Conservation (phyloP, 2,797 vertebrate species). For the Hipposideros larvatus region DNA sequence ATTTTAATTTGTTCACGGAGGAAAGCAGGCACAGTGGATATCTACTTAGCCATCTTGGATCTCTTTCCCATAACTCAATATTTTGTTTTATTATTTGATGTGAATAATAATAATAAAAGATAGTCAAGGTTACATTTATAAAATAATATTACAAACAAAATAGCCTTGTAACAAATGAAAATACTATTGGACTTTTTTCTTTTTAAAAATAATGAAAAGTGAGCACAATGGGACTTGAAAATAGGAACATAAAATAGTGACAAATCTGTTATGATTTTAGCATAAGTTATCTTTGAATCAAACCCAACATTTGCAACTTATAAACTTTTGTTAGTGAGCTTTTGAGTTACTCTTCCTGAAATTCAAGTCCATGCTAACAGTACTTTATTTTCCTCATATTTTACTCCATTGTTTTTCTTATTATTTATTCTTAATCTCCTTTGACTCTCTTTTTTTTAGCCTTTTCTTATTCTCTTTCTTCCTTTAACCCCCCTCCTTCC, state of each 20-base stretch:
- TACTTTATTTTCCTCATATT: background rate
- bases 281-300: conserved; percentile 25
- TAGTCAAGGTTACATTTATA: conserved; percentile 42
- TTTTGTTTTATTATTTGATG: conserved; percentile 40
- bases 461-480: background rate
- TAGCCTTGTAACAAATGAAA: conserved; percentile 58
- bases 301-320: background rate
- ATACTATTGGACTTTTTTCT: conserved; percentile 2
- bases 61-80: background rate
- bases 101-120: conserved; percentile 31
- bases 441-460: background rate
- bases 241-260: conserved; percentile 1
- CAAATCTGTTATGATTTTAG: background rate
- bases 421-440: background rate
- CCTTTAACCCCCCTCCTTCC: background rate
- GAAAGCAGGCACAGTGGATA: no score
- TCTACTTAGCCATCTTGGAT: no score
- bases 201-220: conserved; percentile 51
- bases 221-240: conserved; percentile 29
- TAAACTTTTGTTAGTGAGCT: background rate
- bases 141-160: conserved; percentile 53
- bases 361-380: background rate
- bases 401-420: background rate
- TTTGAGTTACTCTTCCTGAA: background rate
- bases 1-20: no score